Evolutionary conservation across 2,797 vertebrate species (phyloP).

Genomic region (Tauraco hartlaubi): DNA sequence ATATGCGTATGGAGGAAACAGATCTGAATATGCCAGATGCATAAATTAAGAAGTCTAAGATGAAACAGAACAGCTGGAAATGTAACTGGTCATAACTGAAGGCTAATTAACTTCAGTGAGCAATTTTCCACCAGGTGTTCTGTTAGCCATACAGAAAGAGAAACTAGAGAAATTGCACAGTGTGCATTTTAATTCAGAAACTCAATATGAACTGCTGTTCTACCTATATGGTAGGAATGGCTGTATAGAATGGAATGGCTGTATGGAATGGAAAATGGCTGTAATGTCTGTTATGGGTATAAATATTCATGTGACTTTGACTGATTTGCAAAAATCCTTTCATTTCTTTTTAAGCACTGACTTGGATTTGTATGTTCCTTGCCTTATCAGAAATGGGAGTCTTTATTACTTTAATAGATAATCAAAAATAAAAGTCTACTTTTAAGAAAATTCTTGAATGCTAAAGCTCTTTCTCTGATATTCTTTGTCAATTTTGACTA

Average conservation of each 20-base stretch:
- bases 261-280: neutral
- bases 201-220: neutral
- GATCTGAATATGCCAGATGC: slow-evolving; percentile 1
- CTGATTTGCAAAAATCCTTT: slow-evolving; percentile 10
- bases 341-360: neutral
- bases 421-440: neutral
- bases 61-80: slow-evolving; percentile 59
- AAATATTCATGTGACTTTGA: slow-evolving; percentile 33
- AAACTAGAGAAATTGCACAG: neutral
- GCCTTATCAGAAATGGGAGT: neutral
- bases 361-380: neutral
- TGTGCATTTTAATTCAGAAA: slow-evolving; percentile 33
- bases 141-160: neutral
- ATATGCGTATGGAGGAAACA: neutral
- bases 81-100: slow-evolving; percentile 39
- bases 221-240: neutral
- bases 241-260: too few relatives aligned
- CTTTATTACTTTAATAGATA: neutral
- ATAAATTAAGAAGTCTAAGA: slow-evolving; percentile 43
- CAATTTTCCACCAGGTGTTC: slow-evolving; percentile 47
- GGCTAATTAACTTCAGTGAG: slow-evolving; percentile 40
- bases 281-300: neutral
- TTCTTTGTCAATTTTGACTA: neutral
- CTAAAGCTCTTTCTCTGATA: neutral
- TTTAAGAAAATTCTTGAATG: neutral